A percentile compares a stretch with the other conserved stretches of the same genome.
phyloP scores from a whole-genome alignment of 2,797 vertebrate species.

The Tenualosa thibaudeaui region DNA sequence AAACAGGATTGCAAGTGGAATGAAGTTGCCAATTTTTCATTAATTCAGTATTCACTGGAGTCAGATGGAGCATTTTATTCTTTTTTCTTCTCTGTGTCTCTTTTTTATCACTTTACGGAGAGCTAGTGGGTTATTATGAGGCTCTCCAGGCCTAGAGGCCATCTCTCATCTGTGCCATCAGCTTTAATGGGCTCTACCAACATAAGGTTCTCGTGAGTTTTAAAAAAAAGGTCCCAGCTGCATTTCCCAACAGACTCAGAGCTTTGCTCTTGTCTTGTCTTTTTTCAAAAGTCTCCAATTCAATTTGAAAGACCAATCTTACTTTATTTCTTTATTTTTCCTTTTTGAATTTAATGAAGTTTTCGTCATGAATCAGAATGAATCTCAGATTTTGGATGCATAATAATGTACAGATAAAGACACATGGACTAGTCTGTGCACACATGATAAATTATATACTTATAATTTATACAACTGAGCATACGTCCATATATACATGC shows the following conservation, averaged over 20 bases:
- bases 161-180: slow-evolving; percentile 39
- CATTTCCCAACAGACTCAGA: slow-evolving; percentile 60
- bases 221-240: slow-evolving; percentile 57
- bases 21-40: slow-evolving; percentile 17
- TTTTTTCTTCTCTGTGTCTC: slow-evolving; percentile 25
- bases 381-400: slow-evolving; percentile 49
- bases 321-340: neutral
- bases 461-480: slow-evolving; percentile 78
- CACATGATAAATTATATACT: slow-evolving; percentile 81
- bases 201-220: slow-evolving; percentile 44
- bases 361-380: slow-evolving; percentile 20
- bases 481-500: slow-evolving; percentile 52
- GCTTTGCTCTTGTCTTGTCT: slow-evolving; percentile 53
- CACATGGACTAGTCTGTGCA: slow-evolving; percentile 84
- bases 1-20: slow-evolving; percentile 29
- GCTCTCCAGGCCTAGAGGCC: slow-evolving; percentile 35
- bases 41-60: slow-evolving; percentile 31
- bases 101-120: slow-evolving; percentile 44
- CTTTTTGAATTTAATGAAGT: slow-evolving; percentile 46
- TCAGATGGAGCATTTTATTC: slow-evolving; percentile 40
- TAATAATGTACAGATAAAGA: slow-evolving; percentile 79
- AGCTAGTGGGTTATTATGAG: slow-evolving; percentile 36
- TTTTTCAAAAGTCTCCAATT: slow-evolving; percentile 50
- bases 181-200: slow-evolving; percentile 48
- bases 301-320: slow-evolving; percentile 41